These are phyloP conservation scores for Eupithecia abbreviata DNA, from an alignment of 2,888 invertebrate genomes.

Conservation along the genomic window DNA sequence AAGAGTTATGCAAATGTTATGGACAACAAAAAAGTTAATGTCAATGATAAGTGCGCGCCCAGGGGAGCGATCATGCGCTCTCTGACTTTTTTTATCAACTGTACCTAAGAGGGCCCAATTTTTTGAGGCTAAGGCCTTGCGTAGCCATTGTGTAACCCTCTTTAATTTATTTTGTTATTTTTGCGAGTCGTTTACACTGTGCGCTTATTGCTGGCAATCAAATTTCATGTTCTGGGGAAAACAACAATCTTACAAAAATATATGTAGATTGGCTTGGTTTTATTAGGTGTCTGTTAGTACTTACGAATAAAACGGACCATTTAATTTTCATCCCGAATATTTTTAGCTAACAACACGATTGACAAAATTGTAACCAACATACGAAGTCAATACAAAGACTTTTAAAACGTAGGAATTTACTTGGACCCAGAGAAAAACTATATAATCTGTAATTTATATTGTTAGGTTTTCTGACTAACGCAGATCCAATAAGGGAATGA, in stretches of 20 bases:
- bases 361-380: background rate
- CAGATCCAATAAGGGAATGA: too few relatives aligned
- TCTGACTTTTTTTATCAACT: conserved; percentile 54
- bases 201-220: conserved; percentile 52
- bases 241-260: conserved; percentile 39
- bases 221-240: conserved; percentile 53
- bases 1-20: conserved; percentile 83
- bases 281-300: conserved; percentile 25
- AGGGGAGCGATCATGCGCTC: conserved; percentile 70
- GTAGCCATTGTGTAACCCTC: conserved; percentile 62
- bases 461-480: too few relatives aligned
- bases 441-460: too few relatives aligned
- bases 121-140: conserved; percentile 51
- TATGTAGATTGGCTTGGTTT: conserved; percentile 33
- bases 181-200: conserved; percentile 55
- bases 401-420: too few relatives aligned
- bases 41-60: conserved; percentile 80
- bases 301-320: conserved; percentile 8
- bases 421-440: too few relatives aligned
- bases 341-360: background rate
- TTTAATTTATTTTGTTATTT: conserved; percentile 68
- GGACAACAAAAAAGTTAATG: conserved; percentile 84
- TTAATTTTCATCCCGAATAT: background rate
- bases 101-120: conserved; percentile 23
- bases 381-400: background rate